Conservation (phyloP, 2,888 invertebrate genomes). For the Caenorhabditis parvicauda region DNA sequence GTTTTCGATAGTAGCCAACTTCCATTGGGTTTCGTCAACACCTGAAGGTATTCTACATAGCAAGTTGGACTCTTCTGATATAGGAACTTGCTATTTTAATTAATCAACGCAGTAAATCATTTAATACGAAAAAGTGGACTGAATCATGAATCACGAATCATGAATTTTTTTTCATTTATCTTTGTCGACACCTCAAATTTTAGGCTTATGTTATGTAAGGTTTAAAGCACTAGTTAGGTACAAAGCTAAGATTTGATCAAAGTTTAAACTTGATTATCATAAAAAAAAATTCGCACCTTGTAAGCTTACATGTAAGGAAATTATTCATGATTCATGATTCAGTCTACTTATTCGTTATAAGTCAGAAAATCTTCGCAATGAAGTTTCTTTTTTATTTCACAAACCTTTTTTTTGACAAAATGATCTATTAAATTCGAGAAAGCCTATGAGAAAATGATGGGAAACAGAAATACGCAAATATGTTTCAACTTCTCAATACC, state of each 20-base stretch:
- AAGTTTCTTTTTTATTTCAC: background rate
- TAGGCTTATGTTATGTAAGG: too few relatives aligned
- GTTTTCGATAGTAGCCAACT: constrained; percentile 91
- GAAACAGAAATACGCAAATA: background rate
- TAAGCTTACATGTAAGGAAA: too few relatives aligned
- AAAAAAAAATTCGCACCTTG: too few relatives aligned
- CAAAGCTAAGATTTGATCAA: too few relatives aligned
- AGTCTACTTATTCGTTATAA: too few relatives aligned
- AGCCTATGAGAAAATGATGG: background rate
- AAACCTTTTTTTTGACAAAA: background rate
- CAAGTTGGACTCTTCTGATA: background rate
- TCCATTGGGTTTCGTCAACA: constrained; percentile 78
- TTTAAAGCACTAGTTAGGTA: too few relatives aligned
- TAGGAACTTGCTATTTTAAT: too few relatives aligned
- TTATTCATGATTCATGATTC: too few relatives aligned
- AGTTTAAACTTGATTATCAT: too few relatives aligned
- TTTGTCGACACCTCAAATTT: too few relatives aligned
- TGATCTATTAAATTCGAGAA: background rate
- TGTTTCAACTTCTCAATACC: background rate
- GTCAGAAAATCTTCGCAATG: background rate
- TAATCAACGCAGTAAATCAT: too few relatives aligned
- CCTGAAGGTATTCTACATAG: constrained; percentile 16
- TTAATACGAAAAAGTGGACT: background rate
- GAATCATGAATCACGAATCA: background rate
- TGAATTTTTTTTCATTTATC: background rate